These are phyloP conservation scores for Nymphalis polychloros DNA, from an alignment of 2,888 invertebrate species.

Conservation along the genomic window DNA sequence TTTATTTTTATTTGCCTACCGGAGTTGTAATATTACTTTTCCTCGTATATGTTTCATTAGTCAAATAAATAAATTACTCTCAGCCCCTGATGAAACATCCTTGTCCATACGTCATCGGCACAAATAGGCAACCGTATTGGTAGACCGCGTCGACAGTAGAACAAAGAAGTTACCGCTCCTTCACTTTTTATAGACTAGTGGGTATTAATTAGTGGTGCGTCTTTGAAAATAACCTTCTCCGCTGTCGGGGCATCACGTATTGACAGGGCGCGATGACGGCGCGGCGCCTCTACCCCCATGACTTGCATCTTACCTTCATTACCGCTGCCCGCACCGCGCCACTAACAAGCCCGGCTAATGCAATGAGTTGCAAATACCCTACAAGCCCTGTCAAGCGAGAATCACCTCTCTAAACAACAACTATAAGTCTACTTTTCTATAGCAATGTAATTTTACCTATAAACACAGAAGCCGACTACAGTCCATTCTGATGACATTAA, in stretches of 20 bases:
- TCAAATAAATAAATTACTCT: background rate
- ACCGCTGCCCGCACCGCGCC: constrained; percentile 53
- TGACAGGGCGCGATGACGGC: constrained; percentile 73
- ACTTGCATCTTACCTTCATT: constrained; percentile 78
- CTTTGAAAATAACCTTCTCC: constrained; percentile 77
- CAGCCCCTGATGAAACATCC: background rate
- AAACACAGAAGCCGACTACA: constrained; percentile 67
- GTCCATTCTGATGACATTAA: constrained; percentile 74
- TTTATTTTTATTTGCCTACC: no score
- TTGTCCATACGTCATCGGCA: constrained; percentile 14
- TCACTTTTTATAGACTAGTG: constrained; percentile 63
- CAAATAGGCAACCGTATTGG: constrained; percentile 31
- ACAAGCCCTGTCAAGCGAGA: constrained; percentile 37
- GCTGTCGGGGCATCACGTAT: constrained; percentile 73
- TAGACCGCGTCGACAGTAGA: constrained; percentile 60
- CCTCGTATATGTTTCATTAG: background rate
- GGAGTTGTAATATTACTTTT: background rate
- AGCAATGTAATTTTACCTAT: constrained; percentile 16
- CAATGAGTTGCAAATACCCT: constrained; percentile 75
- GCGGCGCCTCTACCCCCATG: constrained; percentile 66
- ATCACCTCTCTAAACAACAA: constrained; percentile 44
- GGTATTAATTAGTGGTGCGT: constrained; percentile 76
- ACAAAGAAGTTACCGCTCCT: constrained; percentile 69
- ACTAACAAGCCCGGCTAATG: constrained; percentile 81
- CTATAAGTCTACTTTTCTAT: constrained; percentile 47